Base-by-base conservation (phyloP, 2,797 vertebrate species). In the Notoglanidium macrostoma region DNA sequence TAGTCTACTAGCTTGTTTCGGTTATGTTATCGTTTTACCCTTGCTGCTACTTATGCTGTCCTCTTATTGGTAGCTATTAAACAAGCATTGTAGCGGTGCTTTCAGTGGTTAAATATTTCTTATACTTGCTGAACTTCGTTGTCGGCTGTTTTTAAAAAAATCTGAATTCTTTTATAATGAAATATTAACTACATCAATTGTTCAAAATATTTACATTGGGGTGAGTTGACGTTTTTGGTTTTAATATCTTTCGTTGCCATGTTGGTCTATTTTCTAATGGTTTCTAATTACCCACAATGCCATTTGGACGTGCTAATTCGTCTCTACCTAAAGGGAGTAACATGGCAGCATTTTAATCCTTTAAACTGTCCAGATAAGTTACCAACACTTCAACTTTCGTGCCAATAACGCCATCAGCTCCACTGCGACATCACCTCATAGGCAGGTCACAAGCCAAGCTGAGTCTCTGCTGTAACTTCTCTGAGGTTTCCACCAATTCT, bases 181-280 rank as follows among this genome's bases (percentile, higher is more conserved):
- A 57, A 57, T 57, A 61, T 9, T 61, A 26, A 67, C 12, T 67
- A 11, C 10, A 11, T n/a, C 9, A 63, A 11, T 29, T 67, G n/a
- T 29, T 29, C 61, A 63, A 94, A 95, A 92, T 40, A 84, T 78
- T 84, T 46, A 26, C n/a, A 67, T 85, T 29, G 63, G 29, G 63
- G 17, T 67, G 14, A 44, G 3, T 23, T 46, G 0, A 73, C 9
- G 2, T 49, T 26, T 23, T 46, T 73, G 15, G 17, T 44, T 44
- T 21, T 7, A 32, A 70, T 12, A 1, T 70, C 32, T 70, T 70
- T 70, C 32, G 3, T 26, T 46, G 9, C 6, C 32, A 32, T 35
- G 29, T 68, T 68, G 29, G 32, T 46, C 15, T 49, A 49, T 74
- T 74, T 74, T 49, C 21, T 1, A 46, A 49, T 46, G 10, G 40